Base-by-base conservation (phyloP, 2,797 vertebrate genomes). In the Gymnodraco acuticeps region DNA sequence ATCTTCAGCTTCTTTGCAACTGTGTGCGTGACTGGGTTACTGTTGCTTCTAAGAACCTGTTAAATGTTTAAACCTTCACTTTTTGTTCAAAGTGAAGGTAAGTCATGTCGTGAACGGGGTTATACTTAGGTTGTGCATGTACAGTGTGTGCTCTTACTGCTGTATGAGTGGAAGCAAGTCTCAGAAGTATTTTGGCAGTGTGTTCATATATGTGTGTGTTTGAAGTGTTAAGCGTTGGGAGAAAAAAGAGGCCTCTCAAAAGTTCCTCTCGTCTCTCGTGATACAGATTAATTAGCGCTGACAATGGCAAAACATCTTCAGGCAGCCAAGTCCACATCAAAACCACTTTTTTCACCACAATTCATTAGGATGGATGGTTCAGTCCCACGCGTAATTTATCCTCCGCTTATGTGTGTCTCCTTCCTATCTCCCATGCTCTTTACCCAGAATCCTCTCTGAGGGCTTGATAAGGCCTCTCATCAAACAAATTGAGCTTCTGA, bases 281-380 rank as follows among this genome's bases (percentile, higher is more conserved):
- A 60, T 81, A 51, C 65, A 84, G 62, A 87, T 90, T 88, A 87
- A 91, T 91, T 91, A 86, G 71, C 16, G 70, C 71, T 81, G 83
- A 90, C 71, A 68, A 81, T 78, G n/a, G 64, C 65, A 82, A 87
- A 90, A 87, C 74, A 87, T 81, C 86, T 87, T 70, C 58, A 69
- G 85, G 71, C 85, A 69, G 66, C 52, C 64, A 72, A 73, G 61
- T 78, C 65, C 64, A 79, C 77, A 85, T 85, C 76, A 89, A 80
- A 78, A 65, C 46, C 45, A 45, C 51, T 67, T 68, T 58, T 80
- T 64, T 12, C 54, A 71, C 41, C 53, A 64, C 62, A 67, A 83
- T 89, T 88, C 76, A 86, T 84, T 74, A 71, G 56, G 70, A 73
- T 73, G 77, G 72, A 82, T 81, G 63, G 74, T 65, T 75, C 53